Evolutionary conservation across 2,888 invertebrate species (phyloP).

Genomic region (Sericinus montela): DNA sequence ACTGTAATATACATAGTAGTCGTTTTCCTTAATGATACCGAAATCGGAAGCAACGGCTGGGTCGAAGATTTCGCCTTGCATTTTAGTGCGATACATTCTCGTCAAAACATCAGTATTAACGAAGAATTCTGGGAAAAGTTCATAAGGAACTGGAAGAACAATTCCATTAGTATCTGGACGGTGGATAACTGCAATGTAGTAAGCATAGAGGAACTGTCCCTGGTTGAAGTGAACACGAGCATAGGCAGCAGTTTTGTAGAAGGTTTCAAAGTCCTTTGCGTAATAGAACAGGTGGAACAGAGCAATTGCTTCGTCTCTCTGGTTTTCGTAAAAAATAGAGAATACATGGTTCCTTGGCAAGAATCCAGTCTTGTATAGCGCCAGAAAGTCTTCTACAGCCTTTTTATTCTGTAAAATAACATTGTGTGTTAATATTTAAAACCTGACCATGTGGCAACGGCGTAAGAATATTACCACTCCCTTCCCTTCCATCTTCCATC

Average conservation of each 20-base stretch:
- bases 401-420: conserved; percentile 60
- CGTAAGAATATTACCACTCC: too few relatives aligned
- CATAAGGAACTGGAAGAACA: conserved; percentile 83
- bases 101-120: conserved; percentile 77
- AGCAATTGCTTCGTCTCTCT: conserved; percentile 68
- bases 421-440: too few relatives aligned
- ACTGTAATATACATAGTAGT: conserved; percentile 71
- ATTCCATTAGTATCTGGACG: conserved; percentile 78
- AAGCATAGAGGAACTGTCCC: conserved; percentile 80
- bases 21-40: conserved; percentile 57
- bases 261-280: conserved; percentile 80
- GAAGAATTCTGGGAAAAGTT: conserved; percentile 82
- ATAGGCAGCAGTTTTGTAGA: conserved; percentile 79
- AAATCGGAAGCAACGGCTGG: conserved; percentile 46
- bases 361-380: conserved; percentile 59
- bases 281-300: conserved; percentile 79
- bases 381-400: conserved; percentile 62
- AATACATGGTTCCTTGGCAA: conserved; percentile 70
- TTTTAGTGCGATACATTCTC: conserved; percentile 60
- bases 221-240: conserved; percentile 80
- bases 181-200: conserved; percentile 79
- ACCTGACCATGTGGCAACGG: too few relatives aligned
- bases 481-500: too few relatives aligned
- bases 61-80: conserved; percentile 46
- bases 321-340: conserved; percentile 66